Percentiles rank a stretch among this genome's conserved stretches.
Conservation (phyloP, 2,113 vertebrate species). For the Brachypodius melanocephalos region DNA sequence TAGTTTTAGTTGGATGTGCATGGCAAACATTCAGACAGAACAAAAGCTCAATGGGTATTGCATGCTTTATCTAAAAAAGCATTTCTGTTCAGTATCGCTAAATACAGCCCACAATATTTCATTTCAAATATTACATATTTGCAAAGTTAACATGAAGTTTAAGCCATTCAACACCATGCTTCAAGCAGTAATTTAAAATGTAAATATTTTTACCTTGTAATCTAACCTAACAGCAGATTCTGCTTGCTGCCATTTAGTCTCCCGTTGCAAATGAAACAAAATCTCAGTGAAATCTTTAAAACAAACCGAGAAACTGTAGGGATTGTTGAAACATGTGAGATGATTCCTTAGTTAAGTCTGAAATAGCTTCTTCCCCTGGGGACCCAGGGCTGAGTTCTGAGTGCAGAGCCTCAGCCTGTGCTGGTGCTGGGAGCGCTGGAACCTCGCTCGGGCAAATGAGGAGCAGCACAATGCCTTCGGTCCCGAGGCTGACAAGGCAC, state of each 20-base stretch:
- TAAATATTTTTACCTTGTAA: slow-evolving; percentile 79
- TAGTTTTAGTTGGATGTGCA: slow-evolving; percentile 12
- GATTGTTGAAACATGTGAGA: slow-evolving; percentile 72
- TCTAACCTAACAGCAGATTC: slow-evolving; percentile 78
- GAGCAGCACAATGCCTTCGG: slow-evolving; percentile 70
- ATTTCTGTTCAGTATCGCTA: slow-evolving; percentile 10
- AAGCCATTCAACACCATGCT: slow-evolving; percentile 66
- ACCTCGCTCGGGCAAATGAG: slow-evolving; percentile 43
- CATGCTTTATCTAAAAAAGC: slow-evolving; percentile 54
- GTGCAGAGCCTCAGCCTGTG: slow-evolving; percentile 64
- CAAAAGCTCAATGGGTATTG: slow-evolving; percentile 9
- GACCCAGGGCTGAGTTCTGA: slow-evolving; percentile 61
- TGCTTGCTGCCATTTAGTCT: slow-evolving; percentile 77
- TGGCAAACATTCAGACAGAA: slow-evolving; percentile 42
- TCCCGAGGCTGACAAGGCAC: slow-evolving; percentile 84
- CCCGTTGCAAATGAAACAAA: slow-evolving; percentile 76
- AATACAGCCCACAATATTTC: slow-evolving; percentile 31
- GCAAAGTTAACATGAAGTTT: slow-evolving; percentile 51
- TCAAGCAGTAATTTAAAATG: slow-evolving; percentile 74
- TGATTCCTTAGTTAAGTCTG: slow-evolving; percentile 67
- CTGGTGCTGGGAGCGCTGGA: slow-evolving; percentile 49
- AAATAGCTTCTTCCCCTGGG: slow-evolving; percentile 72
- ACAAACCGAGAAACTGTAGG: slow-evolving; percentile 65
- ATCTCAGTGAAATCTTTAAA: slow-evolving; percentile 72
- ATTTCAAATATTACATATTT: slow-evolving; percentile 38